Evolutionary conservation across 2,113 vertebrate genomes (phyloP).

Genomic region (Sceloporus undulatus): DNA sequence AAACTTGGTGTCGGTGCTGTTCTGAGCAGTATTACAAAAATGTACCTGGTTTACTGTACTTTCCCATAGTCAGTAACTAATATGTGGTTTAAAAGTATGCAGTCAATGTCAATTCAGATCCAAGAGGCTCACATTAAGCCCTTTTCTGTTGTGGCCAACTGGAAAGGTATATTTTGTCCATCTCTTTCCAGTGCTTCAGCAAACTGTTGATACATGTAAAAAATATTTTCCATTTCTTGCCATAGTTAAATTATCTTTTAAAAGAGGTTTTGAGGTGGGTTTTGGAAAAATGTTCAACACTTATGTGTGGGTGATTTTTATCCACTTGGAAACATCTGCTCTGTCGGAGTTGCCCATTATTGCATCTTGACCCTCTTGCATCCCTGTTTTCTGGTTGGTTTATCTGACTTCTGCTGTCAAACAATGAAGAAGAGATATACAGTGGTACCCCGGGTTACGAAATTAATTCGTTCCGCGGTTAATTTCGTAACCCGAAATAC

Average conservation of each 20-base stretch:
- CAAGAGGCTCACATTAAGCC: neutral
- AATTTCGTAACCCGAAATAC: too few species aligned
- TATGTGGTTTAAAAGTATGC: neutral
- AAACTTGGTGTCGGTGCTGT: neutral
- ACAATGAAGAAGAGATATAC: too few species aligned
- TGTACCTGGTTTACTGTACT: neutral
- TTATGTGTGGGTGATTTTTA: neutral
- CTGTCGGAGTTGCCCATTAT: neutral
- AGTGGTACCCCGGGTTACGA: too few species aligned
- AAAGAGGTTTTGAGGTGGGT: neutral
- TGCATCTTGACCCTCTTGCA: neutral
- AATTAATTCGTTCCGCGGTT: too few species aligned
- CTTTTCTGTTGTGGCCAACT: neutral
- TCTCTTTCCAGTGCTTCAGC: neutral
- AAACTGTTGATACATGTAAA: neutral
- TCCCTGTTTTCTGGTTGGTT: neutral
- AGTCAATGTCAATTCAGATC: neutral
- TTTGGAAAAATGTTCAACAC: neutral
- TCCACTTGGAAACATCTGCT: neutral
- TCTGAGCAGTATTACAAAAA: constrained; percentile 6
- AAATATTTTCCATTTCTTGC: neutral
- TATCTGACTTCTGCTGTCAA: neutral
- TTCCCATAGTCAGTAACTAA: neutral
- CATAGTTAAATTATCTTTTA: neutral
- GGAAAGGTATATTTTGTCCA: too few species aligned